Base-by-base conservation (phyloP, 2,888 invertebrate genomes). In the Leptopilina drosophilae region DNA sequence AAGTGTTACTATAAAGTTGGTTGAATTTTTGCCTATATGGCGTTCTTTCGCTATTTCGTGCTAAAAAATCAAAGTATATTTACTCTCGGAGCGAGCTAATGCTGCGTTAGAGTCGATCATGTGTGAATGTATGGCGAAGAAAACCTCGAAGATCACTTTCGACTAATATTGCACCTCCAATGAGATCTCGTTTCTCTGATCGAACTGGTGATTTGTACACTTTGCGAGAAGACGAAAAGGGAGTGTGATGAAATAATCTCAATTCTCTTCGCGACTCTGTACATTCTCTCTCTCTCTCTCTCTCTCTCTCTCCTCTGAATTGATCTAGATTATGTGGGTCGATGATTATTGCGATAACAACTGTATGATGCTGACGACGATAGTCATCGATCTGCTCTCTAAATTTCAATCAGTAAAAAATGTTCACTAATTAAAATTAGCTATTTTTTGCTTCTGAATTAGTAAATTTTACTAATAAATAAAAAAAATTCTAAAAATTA, bases 191-290 rank as follows among this genome's bases (percentile, higher is more conserved):
- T 49, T 49, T 73, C 33, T 69, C 53, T 20, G 69, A 69, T 56
- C 33, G 33, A 56, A 73, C 14, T 73, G 8, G 53, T 73, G 73
- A 73, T 53, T 56, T 59, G 56, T 73, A 56, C 26, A 59, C 56
- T 33, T 20, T 56, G 40, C 56, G 33, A 56, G 26, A 26, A 56
- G 12, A 49, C 49, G n/a, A 12, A 20, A 73, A 33, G 56, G 33
- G 33, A 59, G n/a, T 73, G n/a, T 73, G 73, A 73, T 56, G 73
- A 73, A 73, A 56, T 73, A 73, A 73, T 56, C n/a, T 56, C 11
- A 56, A 73, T 73, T 59, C 56, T 59, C 56, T 56, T n/a, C 5
- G 3, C 33, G 40, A 73, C 73, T 56, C 33, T 33, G 5, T 33
- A 40, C 33, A 59, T 15, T 59, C 40, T 20, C 20, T 20, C 20